Percentiles rank a stretch among this genome's conserved stretches.
These are phyloP conservation scores for Gisinianus flammeolus DNA, from an alignment of 2,888 invertebrate genomes.

Conservation along the genomic window DNA sequence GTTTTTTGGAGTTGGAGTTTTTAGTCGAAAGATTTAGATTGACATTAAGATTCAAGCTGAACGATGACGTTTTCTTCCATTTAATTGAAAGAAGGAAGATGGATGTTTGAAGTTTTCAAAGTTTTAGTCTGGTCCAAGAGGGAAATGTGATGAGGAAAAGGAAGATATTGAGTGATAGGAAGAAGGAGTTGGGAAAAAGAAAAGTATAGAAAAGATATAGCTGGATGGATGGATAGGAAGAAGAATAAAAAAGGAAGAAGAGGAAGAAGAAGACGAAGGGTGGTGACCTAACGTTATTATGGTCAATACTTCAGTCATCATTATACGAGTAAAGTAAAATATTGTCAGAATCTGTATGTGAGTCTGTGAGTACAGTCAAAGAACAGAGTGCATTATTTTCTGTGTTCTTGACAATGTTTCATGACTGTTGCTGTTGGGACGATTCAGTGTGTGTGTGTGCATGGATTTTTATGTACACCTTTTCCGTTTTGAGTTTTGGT, in stretches of 20 bases:
- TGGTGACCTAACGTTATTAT: conserved; percentile 32
- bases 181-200: neutral
- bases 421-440: neutral
- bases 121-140: neutral
- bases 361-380: neutral
- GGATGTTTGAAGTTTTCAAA: conserved; percentile 31
- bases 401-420: conserved; percentile 8
- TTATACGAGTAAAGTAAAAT: conserved; percentile 6
- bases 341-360: conserved; percentile 14
- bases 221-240: neutral
- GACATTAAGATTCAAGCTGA: conserved; percentile 22
- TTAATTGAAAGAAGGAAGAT: conserved; percentile 22
- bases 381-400: neutral
- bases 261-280: conserved; percentile 15
- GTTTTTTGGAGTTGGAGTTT: conserved; percentile 9
- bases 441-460: conserved; percentile 9
- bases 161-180: neutral
- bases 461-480: neutral
- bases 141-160: neutral
- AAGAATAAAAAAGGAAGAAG: neutral
- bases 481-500: neutral
- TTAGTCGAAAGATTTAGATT: conserved; percentile 11
- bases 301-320: conserved; percentile 24
- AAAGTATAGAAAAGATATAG: neutral
- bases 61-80: conserved; percentile 27